Conservation (phyloP, 2,113 vertebrate species). For the Bombycilla garrulus region DNA sequence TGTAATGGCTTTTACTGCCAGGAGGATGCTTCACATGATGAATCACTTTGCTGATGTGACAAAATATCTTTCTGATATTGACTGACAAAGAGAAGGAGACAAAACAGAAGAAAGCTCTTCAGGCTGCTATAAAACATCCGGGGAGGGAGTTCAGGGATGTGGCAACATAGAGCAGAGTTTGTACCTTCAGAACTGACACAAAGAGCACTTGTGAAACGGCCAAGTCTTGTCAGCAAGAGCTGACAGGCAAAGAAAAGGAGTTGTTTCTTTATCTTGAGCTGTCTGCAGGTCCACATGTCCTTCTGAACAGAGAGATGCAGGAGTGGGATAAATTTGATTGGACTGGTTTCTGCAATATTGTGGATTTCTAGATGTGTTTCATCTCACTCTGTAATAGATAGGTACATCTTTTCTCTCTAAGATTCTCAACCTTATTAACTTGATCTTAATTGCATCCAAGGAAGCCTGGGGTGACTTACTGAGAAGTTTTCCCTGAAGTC, state of each 20-base stretch:
- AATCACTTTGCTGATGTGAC: conserved; percentile 28
- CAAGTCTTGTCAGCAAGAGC: background rate
- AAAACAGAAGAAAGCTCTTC: background rate
- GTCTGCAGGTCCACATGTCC: background rate
- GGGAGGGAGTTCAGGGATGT: background rate
- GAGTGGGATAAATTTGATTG: background rate
- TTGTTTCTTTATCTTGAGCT: background rate
- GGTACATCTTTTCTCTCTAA: background rate
- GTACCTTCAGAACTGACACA: background rate
- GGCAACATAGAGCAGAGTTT: background rate
- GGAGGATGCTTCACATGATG: conserved; percentile 3
- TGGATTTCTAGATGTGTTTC: background rate
- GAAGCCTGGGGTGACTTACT: background rate
- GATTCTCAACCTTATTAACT: background rate
- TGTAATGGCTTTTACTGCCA: conserved; percentile 6
- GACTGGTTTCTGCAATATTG: background rate
- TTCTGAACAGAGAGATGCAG: background rate
- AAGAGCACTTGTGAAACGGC: background rate
- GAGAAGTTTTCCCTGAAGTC: background rate
- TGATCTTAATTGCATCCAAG: background rate
- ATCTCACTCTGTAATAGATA: background rate
- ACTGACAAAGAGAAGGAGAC: background rate
- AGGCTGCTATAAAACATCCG: background rate
- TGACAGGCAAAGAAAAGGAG: background rate
- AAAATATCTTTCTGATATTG: conserved; percentile 31